Evolutionary conservation across 2,797 vertebrate species (phyloP).

Genomic region (Sandelia bainsii): DNA sequence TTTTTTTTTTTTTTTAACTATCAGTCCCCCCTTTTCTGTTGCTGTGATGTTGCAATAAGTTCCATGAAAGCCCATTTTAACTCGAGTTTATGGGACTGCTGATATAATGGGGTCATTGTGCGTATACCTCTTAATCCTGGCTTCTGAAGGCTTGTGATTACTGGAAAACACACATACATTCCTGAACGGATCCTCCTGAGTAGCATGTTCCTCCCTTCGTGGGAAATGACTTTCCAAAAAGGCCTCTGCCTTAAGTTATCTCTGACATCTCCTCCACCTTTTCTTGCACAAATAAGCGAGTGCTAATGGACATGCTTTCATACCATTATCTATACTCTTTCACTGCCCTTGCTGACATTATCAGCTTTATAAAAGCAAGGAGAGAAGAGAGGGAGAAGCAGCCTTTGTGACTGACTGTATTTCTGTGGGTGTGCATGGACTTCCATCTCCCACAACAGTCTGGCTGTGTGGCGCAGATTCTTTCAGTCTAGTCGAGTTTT

Average conservation of each 20-base stretch:
- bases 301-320: constrained; percentile 16
- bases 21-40: constrained; percentile 21
- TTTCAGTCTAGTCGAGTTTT: constrained; percentile 16
- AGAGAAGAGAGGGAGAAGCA: not conserved
- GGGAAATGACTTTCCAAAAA: constrained; percentile 18
- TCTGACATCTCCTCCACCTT: not conserved
- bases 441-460: constrained; percentile 3
- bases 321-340: constrained; percentile 22
- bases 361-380: constrained; percentile 5
- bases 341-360: constrained; percentile 26
- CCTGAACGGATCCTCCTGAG: constrained; percentile 31
- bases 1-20: constrained; percentile 29
- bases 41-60: constrained; percentile 61
- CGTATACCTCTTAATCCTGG: constrained; percentile 61
- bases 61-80: constrained; percentile 66
- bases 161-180: constrained; percentile 33
- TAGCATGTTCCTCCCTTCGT: constrained; percentile 13
- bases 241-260: not conserved
- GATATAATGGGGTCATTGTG: constrained; percentile 80
- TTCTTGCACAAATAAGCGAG: constrained; percentile 4
- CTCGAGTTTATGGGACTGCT: constrained; percentile 57
- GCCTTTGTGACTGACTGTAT: not conserved
- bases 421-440: constrained; percentile 10
- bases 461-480: not conserved
- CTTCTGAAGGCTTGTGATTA: constrained; percentile 59